phyloP scores from a whole-genome alignment of 2,888 invertebrate genomes.

The Idaea biselata region DNA sequence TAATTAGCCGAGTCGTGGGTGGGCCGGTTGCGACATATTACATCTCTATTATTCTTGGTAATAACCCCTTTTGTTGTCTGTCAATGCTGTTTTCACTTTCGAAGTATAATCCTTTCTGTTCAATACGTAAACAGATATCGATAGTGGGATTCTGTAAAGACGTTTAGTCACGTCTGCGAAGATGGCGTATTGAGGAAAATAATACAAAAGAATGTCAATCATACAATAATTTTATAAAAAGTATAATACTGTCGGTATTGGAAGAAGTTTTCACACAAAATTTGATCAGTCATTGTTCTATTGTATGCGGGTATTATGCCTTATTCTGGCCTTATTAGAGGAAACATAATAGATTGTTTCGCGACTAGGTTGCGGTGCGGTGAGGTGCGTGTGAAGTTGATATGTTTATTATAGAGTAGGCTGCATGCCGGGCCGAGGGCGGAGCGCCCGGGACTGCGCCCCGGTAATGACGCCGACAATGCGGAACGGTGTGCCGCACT shows the following conservation, averaged over 20 bases:
- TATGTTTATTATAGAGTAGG: slow-evolving; percentile 53
- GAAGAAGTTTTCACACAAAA: slow-evolving; percentile 28
- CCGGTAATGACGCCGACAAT: slow-evolving; percentile 21
- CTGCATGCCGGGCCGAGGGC: slow-evolving; percentile 27
- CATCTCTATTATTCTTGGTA: slow-evolving; percentile 55
- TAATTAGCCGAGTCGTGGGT: slow-evolving; percentile 67
- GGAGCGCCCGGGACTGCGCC: slow-evolving; percentile 7
- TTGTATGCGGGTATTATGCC: slow-evolving; percentile 41
- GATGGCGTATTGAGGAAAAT: slow-evolving; percentile 14
- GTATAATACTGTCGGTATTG: background rate
- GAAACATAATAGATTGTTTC: slow-evolving; percentile 55
- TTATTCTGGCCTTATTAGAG: slow-evolving; percentile 59
- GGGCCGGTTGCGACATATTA: slow-evolving; percentile 41
- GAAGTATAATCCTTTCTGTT: slow-evolving; percentile 56
- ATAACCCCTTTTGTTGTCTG: slow-evolving; percentile 62
- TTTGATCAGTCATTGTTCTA: slow-evolving; percentile 30
- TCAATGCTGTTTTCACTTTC: slow-evolving; percentile 74
- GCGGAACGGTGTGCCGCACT: slow-evolving; percentile 11
- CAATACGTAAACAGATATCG: slow-evolving; percentile 64
- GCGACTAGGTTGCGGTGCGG: slow-evolving; percentile 20
- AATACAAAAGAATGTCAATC: background rate
- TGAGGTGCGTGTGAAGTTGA: slow-evolving; percentile 46
- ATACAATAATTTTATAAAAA: background rate
- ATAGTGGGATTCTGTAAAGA: slow-evolving; percentile 39
- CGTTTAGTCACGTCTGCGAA: slow-evolving; percentile 22